Evolutionary conservation across 35 echinoderm and acorn worm genomes (phyloP).

Genomic region (Apostichopus californicus): DNA sequence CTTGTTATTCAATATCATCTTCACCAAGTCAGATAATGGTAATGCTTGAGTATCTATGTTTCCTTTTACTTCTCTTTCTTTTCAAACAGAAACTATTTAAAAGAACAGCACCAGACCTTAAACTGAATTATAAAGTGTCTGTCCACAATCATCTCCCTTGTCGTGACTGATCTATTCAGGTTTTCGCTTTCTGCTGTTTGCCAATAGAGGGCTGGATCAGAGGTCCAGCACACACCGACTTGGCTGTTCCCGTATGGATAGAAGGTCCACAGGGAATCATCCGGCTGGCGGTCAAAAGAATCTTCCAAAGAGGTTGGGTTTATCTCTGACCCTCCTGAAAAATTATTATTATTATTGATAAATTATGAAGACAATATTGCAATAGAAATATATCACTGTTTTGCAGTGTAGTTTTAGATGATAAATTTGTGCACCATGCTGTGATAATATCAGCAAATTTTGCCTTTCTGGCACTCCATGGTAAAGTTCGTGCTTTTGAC

Average conservation of each 20-base stretch:
- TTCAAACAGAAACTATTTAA: no score
- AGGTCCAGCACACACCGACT: slow-evolving; percentile 60
- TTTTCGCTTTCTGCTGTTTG: slow-evolving; percentile 48
- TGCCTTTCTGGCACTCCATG: no score
- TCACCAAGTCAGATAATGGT: no score
- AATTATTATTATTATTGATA: not conserved
- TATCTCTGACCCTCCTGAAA: slow-evolving; percentile 90
- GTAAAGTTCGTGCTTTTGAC: no score
- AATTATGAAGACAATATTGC: not conserved
- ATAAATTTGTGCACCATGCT: no score
- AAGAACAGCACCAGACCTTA: slow-evolving; percentile 54
- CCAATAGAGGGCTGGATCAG: slow-evolving; percentile 76
- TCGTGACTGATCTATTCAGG: slow-evolving; percentile 56
- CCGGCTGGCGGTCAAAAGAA: slow-evolving; percentile 56
- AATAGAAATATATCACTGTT: no score
- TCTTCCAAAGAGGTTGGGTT: slow-evolving; percentile 72
- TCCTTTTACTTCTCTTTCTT: no score
- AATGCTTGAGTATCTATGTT: no score
- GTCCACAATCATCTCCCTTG: slow-evolving; percentile 82
- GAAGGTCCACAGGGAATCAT: slow-evolving; percentile 74
- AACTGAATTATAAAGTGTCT: slow-evolving; percentile 87
- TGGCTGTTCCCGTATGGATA: slow-evolving; percentile 68
- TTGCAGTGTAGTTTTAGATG: no score
- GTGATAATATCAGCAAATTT: no score
- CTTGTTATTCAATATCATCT: no score